Evolutionary conservation across 2,888 invertebrate genomes (phyloP).

Genomic region (Limulus polyphemus): DNA sequence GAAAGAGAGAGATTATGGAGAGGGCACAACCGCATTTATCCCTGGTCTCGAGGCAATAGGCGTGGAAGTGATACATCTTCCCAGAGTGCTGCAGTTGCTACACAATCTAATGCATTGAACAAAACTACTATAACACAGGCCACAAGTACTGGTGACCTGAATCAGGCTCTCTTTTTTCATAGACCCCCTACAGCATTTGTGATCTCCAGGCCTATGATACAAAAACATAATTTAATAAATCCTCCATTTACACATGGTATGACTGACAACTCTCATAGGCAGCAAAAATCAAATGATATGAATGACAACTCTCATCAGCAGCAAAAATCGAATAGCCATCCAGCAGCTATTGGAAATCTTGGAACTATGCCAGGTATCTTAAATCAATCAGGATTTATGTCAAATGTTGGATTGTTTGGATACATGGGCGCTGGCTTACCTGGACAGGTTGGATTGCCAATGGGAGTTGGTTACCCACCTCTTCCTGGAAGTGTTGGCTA

Average conservation of each 20-base stretch:
- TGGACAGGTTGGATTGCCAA: neutral
- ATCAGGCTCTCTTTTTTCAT: neutral
- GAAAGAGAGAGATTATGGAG: slow-evolving; percentile 17
- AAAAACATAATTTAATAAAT: slow-evolving; percentile 4
- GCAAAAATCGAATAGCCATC: neutral
- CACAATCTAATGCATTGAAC: slow-evolving; percentile 5
- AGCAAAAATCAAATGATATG: slow-evolving; percentile 6
- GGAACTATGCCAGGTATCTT: neutral
- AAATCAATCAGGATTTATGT: too few species aligned
- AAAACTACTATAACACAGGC: slow-evolving; percentile 12
- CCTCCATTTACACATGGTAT: slow-evolving; percentile 27
- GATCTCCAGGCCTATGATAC: slow-evolving; percentile 1
- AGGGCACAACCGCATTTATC: slow-evolving; percentile 13
- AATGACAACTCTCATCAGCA: slow-evolving; percentile 1
- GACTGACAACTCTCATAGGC: slow-evolving; percentile 19
- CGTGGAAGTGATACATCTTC: slow-evolving; percentile 22
- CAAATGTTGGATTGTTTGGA: too few species aligned
- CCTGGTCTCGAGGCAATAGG: slow-evolving; percentile 14
- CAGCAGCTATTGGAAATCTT: neutral
- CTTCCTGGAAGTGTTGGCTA: neutral
- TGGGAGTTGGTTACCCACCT: neutral
- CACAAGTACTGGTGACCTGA: slow-evolving; percentile 25
- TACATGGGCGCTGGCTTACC: neutral
- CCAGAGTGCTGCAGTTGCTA: slow-evolving; percentile 13
- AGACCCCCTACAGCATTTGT: slow-evolving; percentile 3